phyloP scores from a whole-genome alignment of 2,113 vertebrate species.

The Lamprotornis superbus region DNA sequence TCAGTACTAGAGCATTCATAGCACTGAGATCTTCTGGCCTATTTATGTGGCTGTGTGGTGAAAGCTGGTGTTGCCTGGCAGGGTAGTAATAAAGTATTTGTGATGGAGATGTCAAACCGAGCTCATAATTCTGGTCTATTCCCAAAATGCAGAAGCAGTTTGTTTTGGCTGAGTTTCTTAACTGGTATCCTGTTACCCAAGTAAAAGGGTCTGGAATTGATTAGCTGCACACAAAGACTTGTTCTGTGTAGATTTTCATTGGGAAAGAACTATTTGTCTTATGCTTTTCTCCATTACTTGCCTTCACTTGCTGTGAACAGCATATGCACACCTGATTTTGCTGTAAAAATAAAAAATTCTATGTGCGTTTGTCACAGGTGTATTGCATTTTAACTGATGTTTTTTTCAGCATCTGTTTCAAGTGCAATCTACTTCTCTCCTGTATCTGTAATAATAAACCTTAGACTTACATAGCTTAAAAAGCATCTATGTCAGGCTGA shows the following conservation, averaged over 20 bases:
- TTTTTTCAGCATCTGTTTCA: neutral
- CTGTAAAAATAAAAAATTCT: neutral
- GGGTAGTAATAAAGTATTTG: neutral
- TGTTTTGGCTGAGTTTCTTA: conserved; percentile 37
- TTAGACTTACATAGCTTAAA: neutral
- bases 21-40: neutral
- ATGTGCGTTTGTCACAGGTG: neutral
- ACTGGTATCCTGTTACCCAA: neutral
- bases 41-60: neutral
- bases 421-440: neutral
- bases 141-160: conserved; percentile 36
- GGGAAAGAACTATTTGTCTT: neutral
- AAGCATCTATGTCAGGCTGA: neutral
- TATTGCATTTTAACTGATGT: neutral
- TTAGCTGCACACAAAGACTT: conserved; percentile 25
- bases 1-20: neutral
- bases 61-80: neutral
- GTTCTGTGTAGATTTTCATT: neutral
- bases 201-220: conserved; percentile 35
- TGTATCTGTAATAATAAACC: neutral
- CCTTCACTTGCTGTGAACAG: neutral
- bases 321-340: rapidly evolving
- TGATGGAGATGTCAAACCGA: conserved; percentile 15
- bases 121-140: neutral
- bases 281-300: neutral